A percentile compares a stretch with the other conserved stretches of the same genome.
These are phyloP conservation scores for Cuculus canorus DNA, from an alignment of 2,797 vertebrate genomes.

Conservation along the genomic window DNA sequence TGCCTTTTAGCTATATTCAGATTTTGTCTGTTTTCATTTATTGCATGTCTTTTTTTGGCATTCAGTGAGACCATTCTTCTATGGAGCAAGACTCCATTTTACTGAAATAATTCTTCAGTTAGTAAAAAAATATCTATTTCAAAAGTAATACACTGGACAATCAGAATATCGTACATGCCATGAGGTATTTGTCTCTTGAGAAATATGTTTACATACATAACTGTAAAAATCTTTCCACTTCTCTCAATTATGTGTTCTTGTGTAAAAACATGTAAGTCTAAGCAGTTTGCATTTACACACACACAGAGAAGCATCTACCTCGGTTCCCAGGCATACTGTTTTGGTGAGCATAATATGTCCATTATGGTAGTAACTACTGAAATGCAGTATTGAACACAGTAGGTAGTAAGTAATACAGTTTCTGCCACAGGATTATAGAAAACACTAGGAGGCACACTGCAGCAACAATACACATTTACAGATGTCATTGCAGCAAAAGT, in stretches of 20 bases:
- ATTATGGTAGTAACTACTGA: neutral
- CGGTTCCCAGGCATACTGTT: neutral
- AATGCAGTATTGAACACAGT: conserved; percentile 18
- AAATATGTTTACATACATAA: neutral
- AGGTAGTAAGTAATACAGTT: conserved; percentile 29
- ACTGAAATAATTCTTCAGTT: conserved; percentile 14
- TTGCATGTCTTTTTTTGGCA: neutral
- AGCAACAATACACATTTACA: conserved; percentile 48
- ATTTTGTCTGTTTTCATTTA: neutral
- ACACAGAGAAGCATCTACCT: neutral
- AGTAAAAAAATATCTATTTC: neutral
- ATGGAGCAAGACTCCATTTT: neutral
- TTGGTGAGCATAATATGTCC: neutral
- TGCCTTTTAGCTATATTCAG: neutral
- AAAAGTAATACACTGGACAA: neutral
- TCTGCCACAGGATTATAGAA: conserved; percentile 54
- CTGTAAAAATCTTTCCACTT: neutral
- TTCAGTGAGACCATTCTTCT: neutral
- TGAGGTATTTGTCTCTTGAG: neutral
- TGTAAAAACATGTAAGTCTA: neutral
- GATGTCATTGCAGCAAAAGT: conserved; percentile 60
- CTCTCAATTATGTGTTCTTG: neutral
- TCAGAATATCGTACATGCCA: neutral
- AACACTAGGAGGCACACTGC: conserved; percentile 64
- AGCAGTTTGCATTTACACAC: neutral